Evolutionary conservation across 2,888 invertebrate genomes (phyloP).

Genomic region (Andrena bucephala): DNA sequence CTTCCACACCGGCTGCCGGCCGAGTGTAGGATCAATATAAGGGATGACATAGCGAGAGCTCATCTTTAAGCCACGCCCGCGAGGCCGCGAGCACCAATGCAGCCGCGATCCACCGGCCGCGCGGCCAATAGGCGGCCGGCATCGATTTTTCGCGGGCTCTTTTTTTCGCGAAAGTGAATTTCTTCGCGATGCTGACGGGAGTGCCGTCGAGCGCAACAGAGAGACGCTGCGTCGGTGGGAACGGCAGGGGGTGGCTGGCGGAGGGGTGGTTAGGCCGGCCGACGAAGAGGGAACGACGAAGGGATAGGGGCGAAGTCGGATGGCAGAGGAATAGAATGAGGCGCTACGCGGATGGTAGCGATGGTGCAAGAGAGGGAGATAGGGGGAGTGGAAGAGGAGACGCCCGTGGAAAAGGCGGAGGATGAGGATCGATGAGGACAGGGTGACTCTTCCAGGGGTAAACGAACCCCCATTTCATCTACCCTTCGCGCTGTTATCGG

Average conservation of each 20-base stretch:
- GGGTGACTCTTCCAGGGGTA: constrained; percentile 75
- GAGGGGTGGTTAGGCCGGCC: constrained; percentile 34
- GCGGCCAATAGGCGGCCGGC: constrained; percentile 76
- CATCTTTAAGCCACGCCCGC: constrained; percentile 84
- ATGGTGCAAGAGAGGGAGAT: constrained; percentile 48
- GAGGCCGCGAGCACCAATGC: constrained; percentile 75
- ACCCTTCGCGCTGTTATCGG: constrained; percentile 76
- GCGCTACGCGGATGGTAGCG: constrained; percentile 48
- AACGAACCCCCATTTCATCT: constrained; percentile 78
- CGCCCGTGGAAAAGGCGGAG: constrained; percentile 64
- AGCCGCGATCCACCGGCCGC: constrained; percentile 58
- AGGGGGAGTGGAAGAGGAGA: constrained; percentile 54
- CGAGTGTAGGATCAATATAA: constrained; percentile 83
- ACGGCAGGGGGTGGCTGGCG: constrained; percentile 20
- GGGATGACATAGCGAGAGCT: constrained; percentile 84
- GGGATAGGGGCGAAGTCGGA: constrained; percentile 22
- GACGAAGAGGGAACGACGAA: constrained; percentile 22
- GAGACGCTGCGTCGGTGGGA: constrained; percentile 13
- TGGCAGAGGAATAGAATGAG: constrained; percentile 56
- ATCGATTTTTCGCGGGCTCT: constrained; percentile 82
- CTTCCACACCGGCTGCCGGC: constrained; percentile 49
- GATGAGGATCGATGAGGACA: constrained; percentile 74
- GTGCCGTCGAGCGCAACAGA: constrained; percentile 39
- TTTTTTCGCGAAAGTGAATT: constrained; percentile 81
- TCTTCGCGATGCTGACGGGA: constrained; percentile 75